A percentile compares a stretch with the other conserved stretches of the same genome.
These are phyloP conservation scores for Parazoanthus swiftii DNA, from an alignment of 92 coral and sea anemone species.

Conservation along the genomic window DNA sequence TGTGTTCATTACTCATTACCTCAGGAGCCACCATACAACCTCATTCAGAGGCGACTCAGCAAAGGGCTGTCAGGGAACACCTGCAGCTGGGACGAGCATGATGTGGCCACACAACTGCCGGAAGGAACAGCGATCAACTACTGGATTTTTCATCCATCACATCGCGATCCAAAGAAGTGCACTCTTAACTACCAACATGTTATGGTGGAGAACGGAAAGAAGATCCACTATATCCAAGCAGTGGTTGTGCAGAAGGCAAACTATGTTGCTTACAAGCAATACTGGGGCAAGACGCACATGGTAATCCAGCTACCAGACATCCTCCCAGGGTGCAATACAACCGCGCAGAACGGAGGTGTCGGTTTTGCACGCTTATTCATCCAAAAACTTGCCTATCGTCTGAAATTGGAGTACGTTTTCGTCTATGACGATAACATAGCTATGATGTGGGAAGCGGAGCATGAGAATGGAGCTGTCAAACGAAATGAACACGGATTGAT, in stretches of 20 bases:
- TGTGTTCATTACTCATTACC: constrained; percentile 28
- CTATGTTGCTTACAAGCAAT: constrained; percentile 37
- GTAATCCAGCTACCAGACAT: constrained; percentile 49
- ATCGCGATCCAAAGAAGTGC: constrained; percentile 57
- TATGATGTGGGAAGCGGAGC: constrained; percentile 51
- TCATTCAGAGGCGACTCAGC: neutral
- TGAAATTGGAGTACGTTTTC: constrained; percentile 52
- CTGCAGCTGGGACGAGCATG: neutral
- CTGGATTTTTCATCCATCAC: constrained; percentile 61
- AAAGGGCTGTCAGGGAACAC: neutral
- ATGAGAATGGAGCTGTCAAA: neutral
- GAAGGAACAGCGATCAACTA: constrained; percentile 10
- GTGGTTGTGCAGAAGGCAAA: constrained; percentile 52
- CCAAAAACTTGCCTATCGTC: constrained; percentile 41
- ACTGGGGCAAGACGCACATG: constrained; percentile 57
- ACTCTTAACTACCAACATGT: constrained; percentile 52
- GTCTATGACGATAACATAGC: constrained; percentile 55
- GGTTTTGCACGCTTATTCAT: constrained; percentile 56
- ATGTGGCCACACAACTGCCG: neutral
- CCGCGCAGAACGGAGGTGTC: constrained; percentile 46
- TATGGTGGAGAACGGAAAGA: neutral
- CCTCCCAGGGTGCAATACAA: constrained; percentile 36
- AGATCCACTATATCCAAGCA: constrained; percentile 36
- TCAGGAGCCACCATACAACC: neutral
- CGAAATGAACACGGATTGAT: constrained; percentile 49